Percentiles rank a stretch among this genome's conserved stretches.
Evolutionary conservation across 2,797 vertebrate species (phyloP).

Genomic region (Phylloscopus collybita): DNA sequence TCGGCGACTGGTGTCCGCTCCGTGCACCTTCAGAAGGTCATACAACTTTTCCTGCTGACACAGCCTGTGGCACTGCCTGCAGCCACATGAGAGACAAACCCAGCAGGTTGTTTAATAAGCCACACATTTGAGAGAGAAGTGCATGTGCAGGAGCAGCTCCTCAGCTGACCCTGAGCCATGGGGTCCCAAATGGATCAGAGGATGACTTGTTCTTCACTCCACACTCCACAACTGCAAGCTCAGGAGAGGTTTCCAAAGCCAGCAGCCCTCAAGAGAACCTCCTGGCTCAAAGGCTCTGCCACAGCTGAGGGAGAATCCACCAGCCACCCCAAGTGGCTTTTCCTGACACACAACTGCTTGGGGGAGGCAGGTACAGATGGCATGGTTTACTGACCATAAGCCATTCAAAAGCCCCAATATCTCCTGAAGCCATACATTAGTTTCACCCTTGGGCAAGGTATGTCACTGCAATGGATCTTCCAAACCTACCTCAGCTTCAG

Average conservation of each 20-base stretch:
- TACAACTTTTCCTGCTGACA: constrained; percentile 51
- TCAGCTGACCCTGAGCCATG: background rate
- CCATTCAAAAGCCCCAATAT: background rate
- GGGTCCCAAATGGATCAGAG: background rate
- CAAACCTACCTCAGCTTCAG: constrained; percentile 76
- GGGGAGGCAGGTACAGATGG: background rate
- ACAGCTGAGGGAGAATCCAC: background rate
- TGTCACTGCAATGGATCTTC: background rate
- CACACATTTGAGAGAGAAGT: background rate
- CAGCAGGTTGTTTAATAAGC: background rate
- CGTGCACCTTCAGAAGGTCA: constrained; percentile 64
- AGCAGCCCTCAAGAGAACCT: background rate
- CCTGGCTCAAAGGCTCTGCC: background rate
- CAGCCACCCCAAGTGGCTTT: background rate
- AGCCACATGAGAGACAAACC: background rate
- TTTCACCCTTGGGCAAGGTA: background rate
- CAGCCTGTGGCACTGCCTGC: constrained; percentile 65
- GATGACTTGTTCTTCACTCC: background rate
- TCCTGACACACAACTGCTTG: background rate
- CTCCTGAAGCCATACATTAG: rapidly evolving
- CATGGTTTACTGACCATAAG: background rate
- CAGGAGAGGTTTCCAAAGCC: background rate
- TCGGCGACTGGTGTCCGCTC: constrained; percentile 51
- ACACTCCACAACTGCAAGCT: background rate
- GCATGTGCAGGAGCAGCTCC: background rate